phyloP scores from a whole-genome alignment of 2,888 invertebrate genomes.

The Catocala sponsa region DNA sequence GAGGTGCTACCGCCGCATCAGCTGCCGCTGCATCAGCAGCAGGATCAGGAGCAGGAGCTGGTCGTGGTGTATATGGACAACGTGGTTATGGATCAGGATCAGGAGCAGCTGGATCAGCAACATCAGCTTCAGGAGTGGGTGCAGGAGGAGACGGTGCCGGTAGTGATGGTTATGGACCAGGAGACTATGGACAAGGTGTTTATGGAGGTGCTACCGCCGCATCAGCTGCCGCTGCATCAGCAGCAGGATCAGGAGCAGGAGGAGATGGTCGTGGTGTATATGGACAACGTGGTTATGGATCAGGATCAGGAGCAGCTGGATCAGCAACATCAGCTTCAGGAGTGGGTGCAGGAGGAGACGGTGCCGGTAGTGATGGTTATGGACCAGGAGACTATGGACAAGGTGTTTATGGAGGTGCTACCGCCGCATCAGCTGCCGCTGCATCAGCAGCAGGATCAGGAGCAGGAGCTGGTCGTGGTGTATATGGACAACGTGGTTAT shows the following conservation, averaged over 20 bases:
- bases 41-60: too few relatives aligned
- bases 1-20: not conserved
- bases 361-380: not conserved
- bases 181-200: not conserved
- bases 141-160: slow-evolving; percentile 11
- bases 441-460: slow-evolving; percentile 4
- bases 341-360: slow-evolving; percentile 10
- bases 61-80: too few relatives aligned
- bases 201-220: too few relatives aligned
- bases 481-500: too few relatives aligned
- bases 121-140: slow-evolving; percentile 7
- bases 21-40: slow-evolving; percentile 11
- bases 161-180: not conserved
- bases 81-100: too few relatives aligned
- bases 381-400: too few relatives aligned
- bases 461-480: not conserved
- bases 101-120: not conserved
- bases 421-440: slow-evolving; percentile 20
- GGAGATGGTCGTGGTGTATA: too few relatives aligned
- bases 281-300: not conserved
- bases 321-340: slow-evolving; percentile 8
- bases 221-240: too few relatives aligned
- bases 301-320: not conserved
- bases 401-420: too few relatives aligned
- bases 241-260: too few relatives aligned